Base-by-base conservation (phyloP, 1,140 invertebrate genomes). In the Ips nitidus region DNA sequence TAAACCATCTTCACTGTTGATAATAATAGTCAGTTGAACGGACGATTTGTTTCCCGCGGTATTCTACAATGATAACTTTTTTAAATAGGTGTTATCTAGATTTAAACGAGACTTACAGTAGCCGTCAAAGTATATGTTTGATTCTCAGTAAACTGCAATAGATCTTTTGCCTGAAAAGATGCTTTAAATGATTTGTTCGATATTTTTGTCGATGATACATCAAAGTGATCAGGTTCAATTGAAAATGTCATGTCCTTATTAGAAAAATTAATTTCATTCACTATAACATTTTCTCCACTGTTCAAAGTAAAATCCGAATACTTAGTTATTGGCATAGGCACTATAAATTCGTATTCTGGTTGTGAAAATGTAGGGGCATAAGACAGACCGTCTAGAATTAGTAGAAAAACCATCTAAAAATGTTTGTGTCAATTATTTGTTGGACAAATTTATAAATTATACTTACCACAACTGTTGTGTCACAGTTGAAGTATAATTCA, bases 261-360 rank as follows among this genome's bases (percentile, higher is more conserved):
- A 6, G 75, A 69, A 52, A 77, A 75, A 66, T 77, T 75, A 1
- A 71, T 39, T 69, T 77, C 75, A 8, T 8, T 41, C 0, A 53
- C 75, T 40, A 41, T 70, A 5, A 38, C 1, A 22, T 22, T 22
- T 22, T 22, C 22, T 6, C 66, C 67, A 37, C 75, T 75, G 45
- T 71, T 69, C 22, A 60, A 6, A 37, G 70, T 72, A 8, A 77
- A 52, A 22, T 22, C 22, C 0, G 22, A 22, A 22, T 22, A 22
- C 22, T 22, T 22, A 22, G 22, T 22, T 22, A 22, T 22, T n/a
- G 76, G 76, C 56, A 74, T 71, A 4, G 76, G 70, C 41, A 77
- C n/a, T 37, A 37, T 60, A 38, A 71, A 77, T 5, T 6, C 47
- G 47, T 76, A 76, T 6, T 36, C 8, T 8, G 41, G 1, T 62